A percentile compares a stretch with the other conserved stretches of the same genome.
Conservation (phyloP, 2,888 invertebrate species). For the Melieria omissa region DNA sequence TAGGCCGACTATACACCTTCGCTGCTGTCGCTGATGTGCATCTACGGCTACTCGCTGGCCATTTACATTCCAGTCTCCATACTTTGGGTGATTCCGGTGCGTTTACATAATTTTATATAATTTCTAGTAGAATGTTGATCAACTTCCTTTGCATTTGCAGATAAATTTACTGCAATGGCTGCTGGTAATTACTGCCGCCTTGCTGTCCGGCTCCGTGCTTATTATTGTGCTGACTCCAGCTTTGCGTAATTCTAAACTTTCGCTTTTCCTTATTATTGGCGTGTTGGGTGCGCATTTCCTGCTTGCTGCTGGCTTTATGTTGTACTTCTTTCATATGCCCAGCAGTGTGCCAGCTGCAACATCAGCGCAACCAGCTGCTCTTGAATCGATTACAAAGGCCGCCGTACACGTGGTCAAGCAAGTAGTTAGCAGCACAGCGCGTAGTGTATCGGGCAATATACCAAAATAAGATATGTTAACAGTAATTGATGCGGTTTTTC, state of each 20-base stretch:
- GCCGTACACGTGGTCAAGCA: conserved; percentile 23
- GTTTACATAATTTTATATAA: conserved; percentile 2
- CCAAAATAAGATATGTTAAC: too few species aligned
- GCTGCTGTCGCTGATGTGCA: conserved; percentile 87
- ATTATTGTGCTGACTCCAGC: conserved; percentile 85
- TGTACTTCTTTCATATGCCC: conserved; percentile 81
- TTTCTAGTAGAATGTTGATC: background rate
- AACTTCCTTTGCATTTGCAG: conserved; percentile 44
- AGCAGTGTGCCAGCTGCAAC: conserved; percentile 15
- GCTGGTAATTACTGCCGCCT: conserved; percentile 82
- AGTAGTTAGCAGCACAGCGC: background rate
- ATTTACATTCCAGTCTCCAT: conserved; percentile 95
- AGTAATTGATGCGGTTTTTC: too few species aligned
- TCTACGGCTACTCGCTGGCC: conserved; percentile 94
- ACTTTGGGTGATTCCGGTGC: conserved; percentile 87
- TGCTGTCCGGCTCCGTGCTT: conserved; percentile 87
- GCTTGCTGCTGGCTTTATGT: conserved; percentile 87
- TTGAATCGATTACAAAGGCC: conserved; percentile 35
- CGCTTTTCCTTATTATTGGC: conserved; percentile 72
- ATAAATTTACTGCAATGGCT: conserved; percentile 87
- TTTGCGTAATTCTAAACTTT: conserved; percentile 74
- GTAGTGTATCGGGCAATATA: conserved; percentile 25
- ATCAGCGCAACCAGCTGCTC: conserved; percentile 9
- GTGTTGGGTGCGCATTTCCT: conserved; percentile 83
- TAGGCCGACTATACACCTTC: conserved; percentile 72